phyloP scores from a whole-genome alignment of 2,888 invertebrate genomes.

The Rhyacophila evoluta region DNA sequence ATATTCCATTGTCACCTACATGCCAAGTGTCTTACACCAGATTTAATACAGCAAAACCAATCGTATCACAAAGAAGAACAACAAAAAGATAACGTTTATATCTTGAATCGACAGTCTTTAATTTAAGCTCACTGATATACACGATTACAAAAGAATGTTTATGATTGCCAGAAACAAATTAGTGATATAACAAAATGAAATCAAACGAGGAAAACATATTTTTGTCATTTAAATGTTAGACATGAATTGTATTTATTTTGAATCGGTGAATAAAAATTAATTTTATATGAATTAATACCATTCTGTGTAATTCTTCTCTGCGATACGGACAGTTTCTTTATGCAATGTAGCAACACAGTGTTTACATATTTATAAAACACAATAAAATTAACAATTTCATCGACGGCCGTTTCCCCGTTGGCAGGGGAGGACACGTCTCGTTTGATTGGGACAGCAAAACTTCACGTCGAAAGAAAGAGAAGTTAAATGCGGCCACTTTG shows the following conservation, averaged over 20 bases:
- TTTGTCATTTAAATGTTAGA: no score
- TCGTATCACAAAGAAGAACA: neutral
- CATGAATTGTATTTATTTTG: no score
- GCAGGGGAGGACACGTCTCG: neutral
- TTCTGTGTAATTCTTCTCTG: neutral
- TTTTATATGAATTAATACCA: no score
- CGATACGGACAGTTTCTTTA: neutral
- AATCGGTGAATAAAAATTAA: no score
- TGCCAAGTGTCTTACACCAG: constrained; percentile 23
- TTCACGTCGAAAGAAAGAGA: constrained; percentile 42
- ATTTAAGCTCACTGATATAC: no score
- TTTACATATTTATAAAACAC: neutral
- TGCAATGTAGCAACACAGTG: neutral
- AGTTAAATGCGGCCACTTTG: neutral
- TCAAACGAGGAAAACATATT: no score
- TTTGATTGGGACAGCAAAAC: constrained; percentile 52
- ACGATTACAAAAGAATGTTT: no score
- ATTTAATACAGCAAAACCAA: neutral
- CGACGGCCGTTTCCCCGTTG: neutral
- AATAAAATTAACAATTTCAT: neutral
- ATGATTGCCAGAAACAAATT: no score
- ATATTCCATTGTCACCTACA: constrained; percentile 23
- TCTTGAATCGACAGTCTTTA: no score
- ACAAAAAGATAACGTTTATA: no score
- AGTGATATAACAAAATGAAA: no score